Evolutionary conservation across 2,888 invertebrate species (phyloP).

Genomic region (Rhamnusium bicolor): DNA sequence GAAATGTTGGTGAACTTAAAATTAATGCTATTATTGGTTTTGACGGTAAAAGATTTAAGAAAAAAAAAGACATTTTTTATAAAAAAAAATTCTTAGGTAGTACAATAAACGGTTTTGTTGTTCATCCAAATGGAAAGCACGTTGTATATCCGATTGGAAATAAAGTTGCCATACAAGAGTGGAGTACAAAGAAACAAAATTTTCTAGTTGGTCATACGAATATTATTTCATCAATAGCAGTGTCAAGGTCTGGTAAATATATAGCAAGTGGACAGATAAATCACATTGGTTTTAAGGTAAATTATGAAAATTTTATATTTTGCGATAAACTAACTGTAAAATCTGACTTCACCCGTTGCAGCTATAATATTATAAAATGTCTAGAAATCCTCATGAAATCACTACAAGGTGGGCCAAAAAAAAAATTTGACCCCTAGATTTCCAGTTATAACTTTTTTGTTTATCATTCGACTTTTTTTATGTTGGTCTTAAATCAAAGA

Average conservation of each 20-base stretch:
- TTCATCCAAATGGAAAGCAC: constrained; percentile 82
- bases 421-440: too few relatives aligned
- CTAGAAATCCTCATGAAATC: too few relatives aligned
- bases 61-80: constrained; percentile 37
- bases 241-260: constrained; percentile 84
- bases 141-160: constrained; percentile 86
- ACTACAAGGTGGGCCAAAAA: too few relatives aligned
- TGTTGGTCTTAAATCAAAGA: too few relatives aligned
- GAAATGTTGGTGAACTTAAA: constrained; percentile 77
- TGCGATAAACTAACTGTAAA: too few relatives aligned
- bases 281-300: constrained; percentile 90
- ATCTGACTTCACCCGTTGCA: too few relatives aligned
- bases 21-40: constrained; percentile 85
- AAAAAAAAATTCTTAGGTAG: constrained; percentile 63
- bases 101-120: constrained; percentile 75
- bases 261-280: constrained; percentile 93
- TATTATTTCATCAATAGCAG: constrained; percentile 82
- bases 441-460: too few relatives aligned
- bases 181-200: constrained; percentile 80
- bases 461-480: too few relatives aligned
- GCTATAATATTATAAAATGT: too few relatives aligned
- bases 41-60: constrained; percentile 78
- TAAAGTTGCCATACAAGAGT: constrained; percentile 82
- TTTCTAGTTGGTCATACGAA: constrained; percentile 88
- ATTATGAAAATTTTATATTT: not conserved